Evolutionary conservation across 2,797 vertebrate species (phyloP).

Genomic region (Aselliscus stoliczkanus): DNA sequence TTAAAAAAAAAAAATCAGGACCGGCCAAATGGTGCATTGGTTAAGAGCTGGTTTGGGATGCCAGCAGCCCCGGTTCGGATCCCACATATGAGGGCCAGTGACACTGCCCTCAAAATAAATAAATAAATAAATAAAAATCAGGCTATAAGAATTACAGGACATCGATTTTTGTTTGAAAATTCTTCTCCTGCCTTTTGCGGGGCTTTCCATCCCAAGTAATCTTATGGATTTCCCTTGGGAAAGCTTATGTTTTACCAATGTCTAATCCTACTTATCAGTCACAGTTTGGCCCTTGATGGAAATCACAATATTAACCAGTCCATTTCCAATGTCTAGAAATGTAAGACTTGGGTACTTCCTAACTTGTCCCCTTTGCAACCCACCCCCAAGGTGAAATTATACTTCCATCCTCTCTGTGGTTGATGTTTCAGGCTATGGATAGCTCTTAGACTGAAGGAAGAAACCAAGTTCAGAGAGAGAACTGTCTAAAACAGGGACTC

Average conservation of each 20-base stretch:
- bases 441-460: background rate
- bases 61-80: too few relatives aligned
- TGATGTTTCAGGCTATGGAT: background rate
- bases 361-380: background rate
- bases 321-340: conserved; percentile 7
- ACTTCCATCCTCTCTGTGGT: background rate
- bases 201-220: background rate
- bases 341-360: background rate
- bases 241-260: background rate
- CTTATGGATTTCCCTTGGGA: background rate
- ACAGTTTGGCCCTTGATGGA: background rate
- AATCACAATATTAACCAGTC: background rate
- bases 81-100: too few relatives aligned
- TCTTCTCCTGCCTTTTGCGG: background rate
- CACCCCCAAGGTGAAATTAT: background rate
- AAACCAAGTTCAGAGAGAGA: background rate
- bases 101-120: too few relatives aligned
- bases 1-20: too few relatives aligned
- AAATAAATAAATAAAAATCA: too few relatives aligned
- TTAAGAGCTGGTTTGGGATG: too few relatives aligned
- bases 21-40: too few relatives aligned
- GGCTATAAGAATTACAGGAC: background rate
- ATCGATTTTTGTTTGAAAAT: background rate
- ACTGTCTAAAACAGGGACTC: background rate
- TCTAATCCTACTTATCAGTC: background rate